These are phyloP conservation scores for Anisognathus igniventris DNA, from an alignment of 2,797 vertebrate species.

Conservation along the genomic window DNA sequence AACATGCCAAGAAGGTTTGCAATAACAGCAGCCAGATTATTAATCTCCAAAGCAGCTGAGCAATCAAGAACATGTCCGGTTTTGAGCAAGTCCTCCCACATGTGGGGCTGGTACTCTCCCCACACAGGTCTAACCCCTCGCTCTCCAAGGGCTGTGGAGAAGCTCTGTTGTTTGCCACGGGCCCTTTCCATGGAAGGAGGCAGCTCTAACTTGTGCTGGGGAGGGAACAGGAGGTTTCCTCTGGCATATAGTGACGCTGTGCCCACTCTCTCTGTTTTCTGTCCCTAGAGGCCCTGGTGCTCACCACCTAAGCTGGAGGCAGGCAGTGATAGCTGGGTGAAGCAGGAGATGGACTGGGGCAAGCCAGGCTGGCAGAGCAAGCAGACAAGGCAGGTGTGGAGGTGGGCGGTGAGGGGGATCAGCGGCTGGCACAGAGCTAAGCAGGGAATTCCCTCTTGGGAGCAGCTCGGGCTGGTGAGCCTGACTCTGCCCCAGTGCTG, in stretches of 20 bases:
- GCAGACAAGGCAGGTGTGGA: background rate
- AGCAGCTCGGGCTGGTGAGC: background rate
- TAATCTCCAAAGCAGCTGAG: constrained; percentile 3
- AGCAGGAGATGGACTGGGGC: background rate
- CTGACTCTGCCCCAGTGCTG: background rate
- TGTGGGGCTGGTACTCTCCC: background rate
- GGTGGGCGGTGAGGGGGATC: background rate
- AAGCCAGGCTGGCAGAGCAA: constrained; percentile 5
- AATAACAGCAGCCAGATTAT: background rate
- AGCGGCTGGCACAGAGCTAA: background rate
- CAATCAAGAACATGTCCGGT: background rate
- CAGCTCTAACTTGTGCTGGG: background rate
- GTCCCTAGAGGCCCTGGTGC: background rate
- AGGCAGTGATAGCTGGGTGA: background rate
- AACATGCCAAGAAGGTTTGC: background rate
- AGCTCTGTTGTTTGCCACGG: background rate
- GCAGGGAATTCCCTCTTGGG: background rate
- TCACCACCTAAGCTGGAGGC: constrained; percentile 22
- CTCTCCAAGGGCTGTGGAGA: background rate
- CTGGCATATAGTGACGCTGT: background rate
- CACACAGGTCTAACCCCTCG: background rate
- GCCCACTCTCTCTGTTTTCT: background rate
- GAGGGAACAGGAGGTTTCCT: background rate
- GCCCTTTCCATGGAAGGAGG: background rate
- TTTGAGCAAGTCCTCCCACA: background rate